Base-by-base conservation (phyloP, 2,113 vertebrate species). In the Nematolebias whitei region DNA sequence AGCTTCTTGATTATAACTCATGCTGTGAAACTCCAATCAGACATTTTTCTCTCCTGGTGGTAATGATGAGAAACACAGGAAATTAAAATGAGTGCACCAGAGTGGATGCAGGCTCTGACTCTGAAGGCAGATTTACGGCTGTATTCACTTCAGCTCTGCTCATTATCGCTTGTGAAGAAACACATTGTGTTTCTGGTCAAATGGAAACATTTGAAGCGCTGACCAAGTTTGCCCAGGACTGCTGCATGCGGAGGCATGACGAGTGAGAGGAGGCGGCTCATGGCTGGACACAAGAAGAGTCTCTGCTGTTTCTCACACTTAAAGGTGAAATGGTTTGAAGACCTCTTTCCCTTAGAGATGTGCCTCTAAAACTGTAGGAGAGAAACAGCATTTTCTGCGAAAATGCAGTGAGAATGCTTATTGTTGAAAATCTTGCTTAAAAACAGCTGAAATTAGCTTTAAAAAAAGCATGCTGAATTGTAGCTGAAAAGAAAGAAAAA, bases 241-340 rank as follows among this genome's bases (percentile, higher is more conserved):
- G 49, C 47, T 74, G 19, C 14, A 41, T 45, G 74, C 80, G 60
- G 57, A 63, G 49, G 48, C 32, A 35, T 10, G 32, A 35, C 40
- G 81, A 78, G 68, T 76, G 63, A 73, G 73, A 83, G 69, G 79
- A 79, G 45, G 67, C 60, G 71, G 64, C 66, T 49, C 82, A 79
- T 71, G 74, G 55, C 50, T 38, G 38, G 72, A 82, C 45, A 55
- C 59, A 56, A 66, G 63, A 79, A 70, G 32, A 77, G 19, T 84
- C 68, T 67, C 26, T 23, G 9, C 45, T 26, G 19, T 26, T 53
- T 26, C 14, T 40, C 38, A 4, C 32, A 10, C 5, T 35, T 35
- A 35, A 35, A 8, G 32, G 32, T 35, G 32, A 35, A 35, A 35
- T 35, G 32, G 1, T 8, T 8, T 35, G 32, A 35, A 35, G 1